Evolutionary conservation across 1,140 invertebrate genomes (phyloP).

Genomic region (Saccostrea glomerata): DNA sequence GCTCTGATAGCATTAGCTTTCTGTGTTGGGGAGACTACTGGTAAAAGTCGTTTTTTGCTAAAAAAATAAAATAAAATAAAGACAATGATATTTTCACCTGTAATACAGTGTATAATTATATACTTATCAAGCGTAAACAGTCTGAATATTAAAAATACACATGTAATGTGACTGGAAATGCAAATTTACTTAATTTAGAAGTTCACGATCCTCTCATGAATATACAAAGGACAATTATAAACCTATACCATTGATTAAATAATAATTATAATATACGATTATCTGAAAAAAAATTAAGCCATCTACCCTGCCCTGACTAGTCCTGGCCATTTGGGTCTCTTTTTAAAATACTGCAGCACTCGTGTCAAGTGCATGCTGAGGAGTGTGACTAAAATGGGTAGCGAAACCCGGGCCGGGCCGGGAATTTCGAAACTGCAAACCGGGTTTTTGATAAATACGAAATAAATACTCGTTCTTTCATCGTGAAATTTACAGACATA

Average conservation of each 20-base stretch:
- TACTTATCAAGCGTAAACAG: neutral
- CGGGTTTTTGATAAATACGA: too few relatives aligned
- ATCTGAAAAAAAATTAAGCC: neutral
- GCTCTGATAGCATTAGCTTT: neutral
- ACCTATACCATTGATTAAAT: neutral
- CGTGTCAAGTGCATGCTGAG: neutral
- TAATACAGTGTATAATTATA: neutral
- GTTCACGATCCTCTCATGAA: too few relatives aligned
- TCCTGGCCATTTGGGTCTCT: slow-evolving; percentile 25
- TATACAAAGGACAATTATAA: too few relatives aligned
- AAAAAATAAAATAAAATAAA: neutral
- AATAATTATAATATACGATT: neutral
- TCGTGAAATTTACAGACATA: too few relatives aligned
- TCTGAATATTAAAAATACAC: too few relatives aligned
- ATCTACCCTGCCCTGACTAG: neutral
- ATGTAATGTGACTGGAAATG: too few relatives aligned
- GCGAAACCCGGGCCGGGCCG: too few relatives aligned
- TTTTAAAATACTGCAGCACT: slow-evolving; percentile 24
- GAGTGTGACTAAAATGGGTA: too few relatives aligned
- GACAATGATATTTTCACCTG: neutral
- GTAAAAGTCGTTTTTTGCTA: neutral
- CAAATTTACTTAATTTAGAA: too few relatives aligned
- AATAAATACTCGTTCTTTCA: too few relatives aligned
- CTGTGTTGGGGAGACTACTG: neutral
- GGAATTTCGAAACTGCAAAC: too few relatives aligned